Percentiles rank a stretch among this genome's conserved stretches.
Conservation (phyloP, 2,797 vertebrate species). For the Thaleichthys pacificus region DNA sequence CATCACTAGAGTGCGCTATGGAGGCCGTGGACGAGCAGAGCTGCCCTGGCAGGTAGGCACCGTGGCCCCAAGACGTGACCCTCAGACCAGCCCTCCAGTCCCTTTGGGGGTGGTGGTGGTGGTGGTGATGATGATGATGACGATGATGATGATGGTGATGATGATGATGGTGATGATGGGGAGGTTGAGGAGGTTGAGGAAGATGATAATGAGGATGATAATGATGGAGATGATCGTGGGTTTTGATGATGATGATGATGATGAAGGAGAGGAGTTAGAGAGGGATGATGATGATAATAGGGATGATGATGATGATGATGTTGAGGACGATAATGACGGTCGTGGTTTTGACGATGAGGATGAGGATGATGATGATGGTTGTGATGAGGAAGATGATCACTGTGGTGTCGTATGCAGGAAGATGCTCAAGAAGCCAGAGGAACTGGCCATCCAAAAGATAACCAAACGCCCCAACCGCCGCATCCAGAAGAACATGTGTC, state of each 20-base stretch:
- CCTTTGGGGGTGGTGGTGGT: neutral
- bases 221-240: neutral
- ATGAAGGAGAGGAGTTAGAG: neutral
- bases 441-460: conserved; percentile 62
- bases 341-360: neutral
- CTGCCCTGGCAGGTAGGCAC: conserved; percentile 59
- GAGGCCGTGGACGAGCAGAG: conserved; percentile 86
- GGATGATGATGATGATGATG: neutral
- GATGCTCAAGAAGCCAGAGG: conserved; percentile 65
- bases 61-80: neutral
- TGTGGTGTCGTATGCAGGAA: conserved; percentile 30
- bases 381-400: neutral
- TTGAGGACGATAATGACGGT: neutral
- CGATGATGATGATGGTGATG: neutral
- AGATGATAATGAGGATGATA: neutral
- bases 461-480: conserved; percentile 78
- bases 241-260: neutral
- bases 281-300: neutral
- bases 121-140: neutral
- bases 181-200: neutral
- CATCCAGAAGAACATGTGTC: conserved; percentile 80
- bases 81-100: neutral
- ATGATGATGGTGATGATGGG: neutral
- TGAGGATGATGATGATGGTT: neutral
- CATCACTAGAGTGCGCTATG: conserved; percentile 86